Conservation (phyloP, 2,888 invertebrate species). For the Standfussiana lucernea region DNA sequence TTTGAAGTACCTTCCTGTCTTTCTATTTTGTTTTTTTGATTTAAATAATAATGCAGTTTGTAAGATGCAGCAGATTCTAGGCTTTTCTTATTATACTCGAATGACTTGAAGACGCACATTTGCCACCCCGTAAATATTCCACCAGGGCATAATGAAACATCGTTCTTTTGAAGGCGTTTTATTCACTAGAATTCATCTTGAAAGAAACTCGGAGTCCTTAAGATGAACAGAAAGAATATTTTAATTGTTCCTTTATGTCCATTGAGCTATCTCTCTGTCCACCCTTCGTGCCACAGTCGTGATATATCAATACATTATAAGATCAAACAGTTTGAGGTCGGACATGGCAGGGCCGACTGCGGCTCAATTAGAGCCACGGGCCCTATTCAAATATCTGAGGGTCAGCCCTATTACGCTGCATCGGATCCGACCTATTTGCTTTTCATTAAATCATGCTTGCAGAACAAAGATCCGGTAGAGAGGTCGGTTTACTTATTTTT, state of each 20-base stretch:
- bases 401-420: constrained; percentile 65
- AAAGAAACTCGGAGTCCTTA: background rate
- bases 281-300: background rate
- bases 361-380: constrained; percentile 62
- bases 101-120: background rate
- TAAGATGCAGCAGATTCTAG: background rate
- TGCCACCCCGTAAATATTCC: background rate
- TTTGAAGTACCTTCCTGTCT: background rate
- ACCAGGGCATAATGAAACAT: background rate
- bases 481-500: constrained; percentile 31
- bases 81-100: background rate
- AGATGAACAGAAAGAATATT: background rate
- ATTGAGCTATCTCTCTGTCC: background rate
- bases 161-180: background rate
- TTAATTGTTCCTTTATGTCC: background rate
- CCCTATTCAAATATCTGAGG: constrained; percentile 66
- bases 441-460: constrained; percentile 72
- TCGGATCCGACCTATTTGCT: constrained; percentile 69
- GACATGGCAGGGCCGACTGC: constrained; percentile 25
- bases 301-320: constrained; percentile 50
- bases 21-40: background rate
- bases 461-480: constrained; percentile 51
- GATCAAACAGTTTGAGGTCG: constrained; percentile 54
- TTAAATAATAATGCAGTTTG: background rate
- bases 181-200: background rate